Evolutionary conservation across 2,113 vertebrate genomes (phyloP).

Genomic region (Mesocricetus auratus): DNA sequence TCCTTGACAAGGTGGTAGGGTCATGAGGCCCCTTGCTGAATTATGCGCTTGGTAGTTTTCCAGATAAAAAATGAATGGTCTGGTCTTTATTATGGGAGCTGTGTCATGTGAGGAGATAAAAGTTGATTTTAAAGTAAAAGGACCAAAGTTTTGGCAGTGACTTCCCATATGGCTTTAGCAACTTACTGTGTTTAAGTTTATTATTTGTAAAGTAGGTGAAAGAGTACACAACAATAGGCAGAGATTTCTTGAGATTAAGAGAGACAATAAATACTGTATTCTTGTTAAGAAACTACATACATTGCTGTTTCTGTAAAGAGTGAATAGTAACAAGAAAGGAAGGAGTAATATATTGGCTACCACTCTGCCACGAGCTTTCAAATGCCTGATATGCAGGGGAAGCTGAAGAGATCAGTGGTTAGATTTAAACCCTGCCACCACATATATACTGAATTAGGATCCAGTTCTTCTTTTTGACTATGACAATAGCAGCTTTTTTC

Average conservation of each 20-base stretch:
- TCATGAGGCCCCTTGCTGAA: constrained; percentile 74
- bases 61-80: constrained; percentile 79
- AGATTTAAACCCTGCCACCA: not conserved
- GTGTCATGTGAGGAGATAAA: constrained; percentile 65
- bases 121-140: constrained; percentile 67
- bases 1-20: constrained; percentile 77
- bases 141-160: constrained; percentile 56
- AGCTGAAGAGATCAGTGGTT: not conserved
- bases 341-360: not conserved
- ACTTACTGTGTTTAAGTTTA: constrained; percentile 31
- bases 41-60: constrained; percentile 71
- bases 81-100: constrained; percentile 78
- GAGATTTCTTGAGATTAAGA: constrained; percentile 39
- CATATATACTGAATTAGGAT: not conserved
- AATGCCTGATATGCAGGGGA: not conserved
- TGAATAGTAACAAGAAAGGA: not conserved
- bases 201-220: constrained; percentile 63
- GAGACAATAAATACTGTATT: constrained; percentile 37
- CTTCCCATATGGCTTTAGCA: constrained; percentile 51
- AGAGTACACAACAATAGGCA: not conserved
- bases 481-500: not conserved
- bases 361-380: not conserved
- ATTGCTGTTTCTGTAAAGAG: constrained; percentile 22
- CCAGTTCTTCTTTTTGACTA: not conserved
- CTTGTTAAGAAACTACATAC: constrained; percentile 42